phyloP scores from a whole-genome alignment of 2,888 invertebrate genomes.

The Sarcophaga rosellei region DNA sequence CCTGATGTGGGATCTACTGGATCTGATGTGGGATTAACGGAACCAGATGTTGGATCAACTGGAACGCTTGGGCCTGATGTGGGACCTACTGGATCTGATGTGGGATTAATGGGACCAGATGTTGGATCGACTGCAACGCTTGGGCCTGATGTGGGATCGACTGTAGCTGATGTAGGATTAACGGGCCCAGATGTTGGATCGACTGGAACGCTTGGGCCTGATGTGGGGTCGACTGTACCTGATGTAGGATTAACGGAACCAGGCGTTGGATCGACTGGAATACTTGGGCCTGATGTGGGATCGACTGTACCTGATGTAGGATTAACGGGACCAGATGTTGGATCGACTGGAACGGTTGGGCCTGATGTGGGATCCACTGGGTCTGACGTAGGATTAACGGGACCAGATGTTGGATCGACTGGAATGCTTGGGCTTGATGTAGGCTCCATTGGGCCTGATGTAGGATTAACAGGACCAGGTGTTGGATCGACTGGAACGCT shows the following conservation, averaged over 20 bases:
- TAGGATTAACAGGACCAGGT: slow-evolving; percentile 44
- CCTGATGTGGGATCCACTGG: not conserved
- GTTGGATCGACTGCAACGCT: not conserved
- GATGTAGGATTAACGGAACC: slow-evolving; percentile 24
- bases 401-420: slow-evolving; percentile 52
- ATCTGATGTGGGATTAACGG: slow-evolving; percentile 29
- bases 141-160: too few relatives aligned
- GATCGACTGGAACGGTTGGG: not conserved
- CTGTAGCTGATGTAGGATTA: slow-evolving; percentile 3
- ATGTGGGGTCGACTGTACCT: slow-evolving; percentile 28
- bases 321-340: slow-evolving; percentile 4
- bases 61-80: slow-evolving; percentile 54
- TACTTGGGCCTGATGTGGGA: not conserved
- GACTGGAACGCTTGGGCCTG: slow-evolving; percentile 23
- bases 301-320: not conserved
- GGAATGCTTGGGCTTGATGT: slow-evolving; percentile 29
- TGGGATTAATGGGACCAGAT: not conserved
- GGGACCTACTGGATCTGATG: slow-evolving; percentile 20
- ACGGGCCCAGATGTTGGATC: slow-evolving; percentile 42
- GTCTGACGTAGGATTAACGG: not conserved
- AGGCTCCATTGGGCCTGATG: slow-evolving; percentile 31
- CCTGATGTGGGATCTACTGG: not conserved
- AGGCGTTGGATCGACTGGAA: slow-evolving; percentile 19
- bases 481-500: slow-evolving; percentile 55
- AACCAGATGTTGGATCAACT: slow-evolving; percentile 17